Conservation (phyloP, 2,888 invertebrate genomes). For the Drosophila anceps region DNA sequence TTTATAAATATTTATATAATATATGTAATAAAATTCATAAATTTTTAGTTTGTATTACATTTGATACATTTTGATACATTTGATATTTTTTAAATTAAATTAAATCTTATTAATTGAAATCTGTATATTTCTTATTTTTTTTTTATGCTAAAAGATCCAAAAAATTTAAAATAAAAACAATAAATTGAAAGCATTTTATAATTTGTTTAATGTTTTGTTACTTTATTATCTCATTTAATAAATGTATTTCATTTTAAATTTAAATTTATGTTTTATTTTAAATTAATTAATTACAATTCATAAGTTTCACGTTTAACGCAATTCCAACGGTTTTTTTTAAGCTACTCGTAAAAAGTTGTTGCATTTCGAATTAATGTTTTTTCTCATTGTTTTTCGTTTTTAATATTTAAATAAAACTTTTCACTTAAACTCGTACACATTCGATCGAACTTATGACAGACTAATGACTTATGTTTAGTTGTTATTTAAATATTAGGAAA, state of each 20-base stretch:
- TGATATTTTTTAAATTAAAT: no score
- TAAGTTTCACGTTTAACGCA: slow-evolving; percentile 54
- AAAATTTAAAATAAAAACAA: background rate
- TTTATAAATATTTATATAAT: no score
- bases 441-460: slow-evolving; percentile 66
- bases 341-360: slow-evolving; percentile 26
- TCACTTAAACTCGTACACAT: slow-evolving; percentile 62
- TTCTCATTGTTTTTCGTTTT: slow-evolving; percentile 49
- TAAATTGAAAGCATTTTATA: background rate
- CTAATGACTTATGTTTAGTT: slow-evolving; percentile 79
- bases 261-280: slow-evolving; percentile 48
- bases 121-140: no score
- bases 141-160: no score
- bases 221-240: slow-evolving; percentile 42
- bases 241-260: slow-evolving; percentile 18
- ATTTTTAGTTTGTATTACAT: no score
- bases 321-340: slow-evolving; percentile 43
- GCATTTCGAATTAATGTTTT: slow-evolving; percentile 23
- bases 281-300: slow-evolving; percentile 71
- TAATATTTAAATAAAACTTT: slow-evolving; percentile 65
- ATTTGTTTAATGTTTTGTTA: slow-evolving; percentile 28
- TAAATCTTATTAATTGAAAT: no score
- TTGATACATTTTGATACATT: no score
- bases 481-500: slow-evolving; percentile 55
- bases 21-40: no score